These are phyloP conservation scores for Pedicia rivosa DNA, from an alignment of 2,888 invertebrate species.

Conservation along the genomic window DNA sequence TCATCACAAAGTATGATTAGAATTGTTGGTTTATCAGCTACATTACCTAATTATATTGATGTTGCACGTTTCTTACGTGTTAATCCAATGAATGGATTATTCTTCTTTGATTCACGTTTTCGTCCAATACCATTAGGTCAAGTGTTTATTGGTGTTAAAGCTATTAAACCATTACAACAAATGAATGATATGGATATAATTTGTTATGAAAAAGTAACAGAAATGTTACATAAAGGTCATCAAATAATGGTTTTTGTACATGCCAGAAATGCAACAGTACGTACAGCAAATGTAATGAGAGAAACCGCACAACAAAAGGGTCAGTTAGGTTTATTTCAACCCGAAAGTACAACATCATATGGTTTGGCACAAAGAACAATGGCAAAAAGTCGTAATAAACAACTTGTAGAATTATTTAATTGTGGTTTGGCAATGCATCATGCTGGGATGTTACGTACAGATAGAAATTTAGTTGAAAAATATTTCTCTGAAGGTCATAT, in stretches of 20 bases:
- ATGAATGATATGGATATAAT: conserved; percentile 73
- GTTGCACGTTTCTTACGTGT: conserved; percentile 90
- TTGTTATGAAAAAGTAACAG: conserved; percentile 81
- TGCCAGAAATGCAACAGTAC: conserved; percentile 88
- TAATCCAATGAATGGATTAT: conserved; percentile 79
- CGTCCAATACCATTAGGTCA: conserved; percentile 90
- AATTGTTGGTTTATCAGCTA: conserved; percentile 93
- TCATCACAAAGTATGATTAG: conserved; percentile 88
- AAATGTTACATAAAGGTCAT: conserved; percentile 76
- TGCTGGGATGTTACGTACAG: conserved; percentile 83
- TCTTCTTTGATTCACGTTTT: conserved; percentile 87
- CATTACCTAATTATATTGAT: conserved; percentile 93
- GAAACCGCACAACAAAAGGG: conserved; percentile 67
- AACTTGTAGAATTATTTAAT: conserved; percentile 67
- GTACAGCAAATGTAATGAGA: conserved; percentile 69
- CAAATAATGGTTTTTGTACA: conserved; percentile 98
- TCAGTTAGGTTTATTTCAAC: conserved; percentile 50
- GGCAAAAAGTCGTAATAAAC: conserved; percentile 59
- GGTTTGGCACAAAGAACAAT: conserved; percentile 55
- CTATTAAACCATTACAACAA: conserved; percentile 40
- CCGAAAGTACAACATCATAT: conserved; percentile 42
- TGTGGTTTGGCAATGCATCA: conserved; percentile 91
- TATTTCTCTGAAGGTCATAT: conserved; percentile 78
- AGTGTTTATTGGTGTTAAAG: conserved; percentile 77
- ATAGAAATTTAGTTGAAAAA: conserved; percentile 78